A percentile compares a stretch with the other conserved stretches of the same genome.
These are phyloP conservation scores for Luidia sarsii DNA, from an alignment of 53 echinoderm and acorn worm species.

Conservation along the genomic window DNA sequence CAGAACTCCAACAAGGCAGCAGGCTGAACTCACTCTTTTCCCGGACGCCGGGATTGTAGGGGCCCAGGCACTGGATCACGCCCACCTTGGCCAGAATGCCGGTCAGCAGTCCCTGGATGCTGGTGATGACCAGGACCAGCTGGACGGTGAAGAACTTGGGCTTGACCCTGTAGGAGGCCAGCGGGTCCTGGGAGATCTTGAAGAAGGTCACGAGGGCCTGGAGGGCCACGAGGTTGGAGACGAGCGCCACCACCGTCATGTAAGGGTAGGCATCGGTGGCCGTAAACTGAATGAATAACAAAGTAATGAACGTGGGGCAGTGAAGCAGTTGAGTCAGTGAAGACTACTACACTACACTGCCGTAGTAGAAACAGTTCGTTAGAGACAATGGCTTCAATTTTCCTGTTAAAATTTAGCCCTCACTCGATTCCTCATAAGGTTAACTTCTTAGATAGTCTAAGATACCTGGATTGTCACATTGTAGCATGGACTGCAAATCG, in stretches of 20 bases:
- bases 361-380: no score
- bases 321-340: no score
- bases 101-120: conserved; percentile 74
- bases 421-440: no score
- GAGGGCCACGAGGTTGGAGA: conserved; percentile 83
- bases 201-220: conserved; percentile 87
- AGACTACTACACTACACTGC: no score
- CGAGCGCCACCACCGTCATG: conserved; percentile 69
- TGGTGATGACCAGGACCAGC: conserved; percentile 80
- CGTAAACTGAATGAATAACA: conserved; percentile 79
- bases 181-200: conserved; percentile 73
- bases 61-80: conserved; percentile 70
- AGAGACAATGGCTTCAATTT: no score
- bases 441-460: no score
- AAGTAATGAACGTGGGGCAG: no score
- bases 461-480: no score
- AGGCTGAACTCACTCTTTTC: conserved; percentile 86
- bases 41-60: conserved; percentile 67
- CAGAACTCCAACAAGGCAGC: no score
- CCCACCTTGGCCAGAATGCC: conserved; percentile 67
- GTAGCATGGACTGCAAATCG: no score
- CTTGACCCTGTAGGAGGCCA: conserved; percentile 76
- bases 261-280: conserved; percentile 69
- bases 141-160: conserved; percentile 97
- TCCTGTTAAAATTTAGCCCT: no score